Percentiles rank a stretch among this genome's conserved stretches.
Evolutionary conservation across 2,888 invertebrate species (phyloP).

Genomic region (Drosophila kambysellisi): DNA sequence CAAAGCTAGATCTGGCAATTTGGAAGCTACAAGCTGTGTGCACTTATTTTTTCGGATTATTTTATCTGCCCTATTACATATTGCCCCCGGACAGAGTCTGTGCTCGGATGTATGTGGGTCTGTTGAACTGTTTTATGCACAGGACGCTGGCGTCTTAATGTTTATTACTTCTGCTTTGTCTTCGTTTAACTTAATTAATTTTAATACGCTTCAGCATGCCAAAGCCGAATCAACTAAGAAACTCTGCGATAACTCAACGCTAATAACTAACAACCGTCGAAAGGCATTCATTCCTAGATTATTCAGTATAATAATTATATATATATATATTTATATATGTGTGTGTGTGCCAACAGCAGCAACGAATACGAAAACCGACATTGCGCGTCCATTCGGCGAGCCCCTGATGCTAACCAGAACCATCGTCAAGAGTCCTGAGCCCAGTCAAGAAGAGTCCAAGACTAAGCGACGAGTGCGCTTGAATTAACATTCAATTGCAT

Average conservation of each 20-base stretch:
- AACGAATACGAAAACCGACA: slow-evolving; percentile 71
- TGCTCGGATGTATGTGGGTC: slow-evolving; percentile 10
- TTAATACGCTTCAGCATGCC: slow-evolving; percentile 58
- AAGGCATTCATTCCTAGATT: background rate
- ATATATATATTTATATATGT: slow-evolving; percentile 17
- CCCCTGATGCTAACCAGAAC: slow-evolving; percentile 88
- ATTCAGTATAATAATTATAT: slow-evolving; percentile 20
- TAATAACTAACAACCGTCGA: slow-evolving; percentile 36
- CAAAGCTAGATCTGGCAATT: slow-evolving; percentile 31
- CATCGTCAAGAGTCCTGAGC: slow-evolving; percentile 53
- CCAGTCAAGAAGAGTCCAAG: slow-evolving; percentile 52
- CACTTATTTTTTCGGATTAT: slow-evolving; percentile 62
- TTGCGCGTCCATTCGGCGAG: slow-evolving; percentile 91
- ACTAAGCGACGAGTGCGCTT: slow-evolving; percentile 59
- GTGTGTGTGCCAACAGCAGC: slow-evolving; percentile 31
- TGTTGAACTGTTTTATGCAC: slow-evolving; percentile 63
- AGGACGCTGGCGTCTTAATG: slow-evolving; percentile 66
- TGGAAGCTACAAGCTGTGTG: slow-evolving; percentile 30
- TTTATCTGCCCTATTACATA: slow-evolving; percentile 71
- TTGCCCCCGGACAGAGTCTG: slow-evolving; percentile 44
- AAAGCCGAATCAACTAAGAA: slow-evolving; percentile 18
- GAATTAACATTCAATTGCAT: slow-evolving; percentile 29
- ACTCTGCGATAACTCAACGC: slow-evolving; percentile 11
- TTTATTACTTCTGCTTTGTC: slow-evolving; percentile 66
- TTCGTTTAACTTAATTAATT: slow-evolving; percentile 75